These are phyloP conservation scores for Phrynosoma platyrhinos DNA, from an alignment of 2,113 vertebrate genomes.

Conservation along the genomic window DNA sequence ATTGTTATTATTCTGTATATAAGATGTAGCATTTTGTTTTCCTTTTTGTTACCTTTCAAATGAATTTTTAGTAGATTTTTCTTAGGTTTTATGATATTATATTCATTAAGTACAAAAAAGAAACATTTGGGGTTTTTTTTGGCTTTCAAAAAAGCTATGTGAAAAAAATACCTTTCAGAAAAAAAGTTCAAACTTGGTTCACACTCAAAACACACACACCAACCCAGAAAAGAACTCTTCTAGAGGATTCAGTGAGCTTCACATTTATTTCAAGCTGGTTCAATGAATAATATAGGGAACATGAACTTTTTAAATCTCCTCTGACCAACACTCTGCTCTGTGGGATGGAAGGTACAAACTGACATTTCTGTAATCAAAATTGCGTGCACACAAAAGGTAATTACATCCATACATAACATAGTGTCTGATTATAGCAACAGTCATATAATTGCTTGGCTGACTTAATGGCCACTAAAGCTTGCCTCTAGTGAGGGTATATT, in stretches of 20 bases:
- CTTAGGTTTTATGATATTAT: too few relatives aligned
- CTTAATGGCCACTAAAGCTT: constrained; percentile 19
- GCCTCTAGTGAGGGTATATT: constrained; percentile 7
- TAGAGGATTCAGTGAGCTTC: background rate
- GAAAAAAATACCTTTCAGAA: too few relatives aligned
- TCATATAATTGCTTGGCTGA: constrained; percentile 27
- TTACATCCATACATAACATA: constrained; percentile 16
- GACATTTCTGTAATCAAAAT: constrained; percentile 34
- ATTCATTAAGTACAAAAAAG: too few relatives aligned
- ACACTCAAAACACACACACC: background rate
- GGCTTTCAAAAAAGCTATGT: too few relatives aligned
- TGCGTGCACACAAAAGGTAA: constrained; percentile 12
- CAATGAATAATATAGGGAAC: constrained; percentile 13
- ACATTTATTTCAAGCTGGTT: background rate
- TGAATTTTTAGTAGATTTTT: too few relatives aligned
- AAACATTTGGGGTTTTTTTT: too few relatives aligned
- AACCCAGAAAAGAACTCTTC: background rate
- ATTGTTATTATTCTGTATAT: too few relatives aligned
- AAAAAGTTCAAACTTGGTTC: background rate
- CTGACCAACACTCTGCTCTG: background rate
- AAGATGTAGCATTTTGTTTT: too few relatives aligned
- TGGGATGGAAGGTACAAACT: background rate
- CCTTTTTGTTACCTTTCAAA: too few relatives aligned
- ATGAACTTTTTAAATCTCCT: constrained; percentile 14
- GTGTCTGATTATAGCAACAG: constrained; percentile 8